Evolutionary conservation across 2,113 vertebrate species (phyloP), one percentile per base, ranked within the genome.

Genomic region (Thalassoma bifasciatum): DNA sequence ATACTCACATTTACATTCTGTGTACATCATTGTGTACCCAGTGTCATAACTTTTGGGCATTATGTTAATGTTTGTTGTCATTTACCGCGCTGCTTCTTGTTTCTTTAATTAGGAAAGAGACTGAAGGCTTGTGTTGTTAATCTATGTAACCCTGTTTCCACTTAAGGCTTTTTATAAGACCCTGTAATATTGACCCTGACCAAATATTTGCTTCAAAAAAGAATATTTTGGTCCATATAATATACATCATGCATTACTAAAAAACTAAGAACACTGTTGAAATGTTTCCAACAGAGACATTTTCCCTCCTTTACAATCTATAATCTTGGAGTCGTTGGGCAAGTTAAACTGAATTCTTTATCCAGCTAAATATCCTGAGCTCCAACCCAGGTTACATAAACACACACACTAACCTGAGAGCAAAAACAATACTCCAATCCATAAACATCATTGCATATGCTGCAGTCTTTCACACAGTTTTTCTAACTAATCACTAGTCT

Each of bases 1-100:
- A 87, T 89, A 93, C 83, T 86, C 82, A 92, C 89, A 83, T 90
- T 92, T 92, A 94, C 89, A 93, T 89, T 85, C 89, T 72, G 81
- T 87, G 81, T 87, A 91, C 84, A 75, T 75, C 34, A 57, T 84
- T 50, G 73, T 82, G 83, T 85, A 86, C 79, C 75, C 77, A 77
- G 68, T 79, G 77, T 85, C 76, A 86, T 89, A 87, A 83, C 69
- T 75, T 75, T 83, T 69, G 71, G 79, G 53, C 46, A 49, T 82
- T 79, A 63, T 61, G 19, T 49, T 78, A 24, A 71, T 75, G 60
- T 84, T 73, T 69, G 82, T 79, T 81, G 52, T 60, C 61, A 30
- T 77, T 63, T 63, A 66, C 74, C 81, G 65, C 17, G 52, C 66
- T 79, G 66, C 65, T 69, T 86, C 47, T 74, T 77, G 65, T 67